Percentiles rank a stretch among this genome's conserved stretches.
These are phyloP conservation scores for Mastomys natalensis DNA, from an alignment of 2,113 vertebrate genomes.

Conservation along the genomic window DNA sequence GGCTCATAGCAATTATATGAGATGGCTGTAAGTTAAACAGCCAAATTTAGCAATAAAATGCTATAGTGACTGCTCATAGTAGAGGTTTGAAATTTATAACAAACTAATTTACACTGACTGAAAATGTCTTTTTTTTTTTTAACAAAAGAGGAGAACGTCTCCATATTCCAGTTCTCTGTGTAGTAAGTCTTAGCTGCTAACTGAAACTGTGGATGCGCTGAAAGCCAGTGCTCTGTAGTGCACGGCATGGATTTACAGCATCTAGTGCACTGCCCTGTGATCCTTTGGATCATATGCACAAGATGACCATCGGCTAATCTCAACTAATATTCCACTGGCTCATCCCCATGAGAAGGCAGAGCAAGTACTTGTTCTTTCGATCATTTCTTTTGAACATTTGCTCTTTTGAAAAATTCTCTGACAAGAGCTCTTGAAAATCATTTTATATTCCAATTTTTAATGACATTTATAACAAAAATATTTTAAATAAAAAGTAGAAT, in stretches of 20 bases:
- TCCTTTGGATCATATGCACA: constrained; percentile 85
- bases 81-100: constrained; percentile 20
- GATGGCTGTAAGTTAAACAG: constrained; percentile 25
- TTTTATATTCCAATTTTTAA: constrained; percentile 33
- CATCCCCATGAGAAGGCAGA: constrained; percentile 78
- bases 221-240: constrained; percentile 72
- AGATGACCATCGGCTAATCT: constrained; percentile 89
- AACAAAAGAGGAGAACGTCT: constrained; percentile 32
- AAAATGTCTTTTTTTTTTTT: constrained; percentile 40
- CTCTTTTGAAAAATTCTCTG: constrained; percentile 76
- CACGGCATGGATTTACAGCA: constrained; percentile 82
- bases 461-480: constrained; percentile 37
- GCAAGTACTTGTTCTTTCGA: constrained; percentile 75
- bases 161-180: constrained; percentile 55
- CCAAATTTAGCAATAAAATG: constrained; percentile 45
- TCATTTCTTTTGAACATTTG: constrained; percentile 54
- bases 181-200: constrained; percentile 43
- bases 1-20: not conserved
- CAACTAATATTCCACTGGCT: constrained; percentile 85
- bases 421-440: not conserved
- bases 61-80: not conserved
- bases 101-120: constrained; percentile 27
- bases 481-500: constrained; percentile 28
- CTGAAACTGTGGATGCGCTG: not conserved
- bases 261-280: constrained; percentile 89